phyloP scores from a whole-genome alignment of 2,888 invertebrate species.

The Pharmacophagus antenor region DNA sequence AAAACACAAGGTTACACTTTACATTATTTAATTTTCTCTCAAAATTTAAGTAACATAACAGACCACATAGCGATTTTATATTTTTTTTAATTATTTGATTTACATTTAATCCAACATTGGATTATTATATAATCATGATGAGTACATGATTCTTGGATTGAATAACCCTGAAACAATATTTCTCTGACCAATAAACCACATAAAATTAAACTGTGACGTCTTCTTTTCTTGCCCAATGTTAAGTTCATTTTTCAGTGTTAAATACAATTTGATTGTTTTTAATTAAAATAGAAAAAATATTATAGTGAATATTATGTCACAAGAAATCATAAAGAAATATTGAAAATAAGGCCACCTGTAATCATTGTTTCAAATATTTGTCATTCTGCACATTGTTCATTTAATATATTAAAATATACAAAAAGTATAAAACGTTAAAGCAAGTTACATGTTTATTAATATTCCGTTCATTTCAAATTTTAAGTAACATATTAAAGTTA shows the following conservation, averaged over 20 bases:
- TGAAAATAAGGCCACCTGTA: background rate
- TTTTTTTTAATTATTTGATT: background rate
- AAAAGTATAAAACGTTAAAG: conserved; percentile 11
- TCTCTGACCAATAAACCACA: too few relatives aligned
- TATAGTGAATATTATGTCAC: background rate
- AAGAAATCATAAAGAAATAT: background rate
- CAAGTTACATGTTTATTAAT: background rate
- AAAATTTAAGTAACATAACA: conserved; percentile 3
- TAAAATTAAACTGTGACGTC: too few relatives aligned
- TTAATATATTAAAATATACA: conserved; percentile 4
- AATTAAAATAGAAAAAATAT: background rate
- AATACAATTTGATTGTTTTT: background rate
- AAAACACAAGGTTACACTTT: conserved; percentile 5
- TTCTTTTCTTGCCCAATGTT: background rate
- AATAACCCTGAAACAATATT: background rate
- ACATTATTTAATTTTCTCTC: conserved; percentile 17
- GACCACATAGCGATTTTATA: background rate
- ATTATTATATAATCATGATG: background rate
- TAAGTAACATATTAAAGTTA: background rate
- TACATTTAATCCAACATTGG: background rate
- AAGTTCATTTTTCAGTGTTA: background rate
- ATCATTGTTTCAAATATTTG: background rate
- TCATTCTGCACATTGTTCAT: conserved; percentile 12
- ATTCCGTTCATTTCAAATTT: background rate
- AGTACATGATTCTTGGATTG: background rate